Evolutionary conservation across 2,113 vertebrate species (phyloP).

Genomic region (Pterophyllum scalare): DNA sequence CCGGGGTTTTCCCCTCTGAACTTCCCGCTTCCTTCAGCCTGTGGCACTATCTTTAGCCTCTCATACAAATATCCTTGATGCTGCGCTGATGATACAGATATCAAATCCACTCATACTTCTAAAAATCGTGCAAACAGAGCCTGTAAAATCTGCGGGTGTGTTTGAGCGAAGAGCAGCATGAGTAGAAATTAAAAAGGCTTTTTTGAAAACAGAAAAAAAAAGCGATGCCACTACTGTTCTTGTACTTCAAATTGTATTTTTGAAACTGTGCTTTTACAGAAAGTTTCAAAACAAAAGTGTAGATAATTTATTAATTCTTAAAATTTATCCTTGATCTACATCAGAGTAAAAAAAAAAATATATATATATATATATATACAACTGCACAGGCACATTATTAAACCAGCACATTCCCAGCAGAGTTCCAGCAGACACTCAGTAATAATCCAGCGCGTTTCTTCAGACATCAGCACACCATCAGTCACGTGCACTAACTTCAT

Average conservation of each 20-base stretch:
- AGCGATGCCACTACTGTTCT: neutral
- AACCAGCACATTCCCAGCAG: neutral
- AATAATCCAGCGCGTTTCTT: neutral
- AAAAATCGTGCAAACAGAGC: conserved; percentile 22
- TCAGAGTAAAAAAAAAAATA: neutral
- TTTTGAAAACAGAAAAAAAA: neutral
- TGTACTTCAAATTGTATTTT: neutral
- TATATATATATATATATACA: neutral
- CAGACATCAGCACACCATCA: neutral
- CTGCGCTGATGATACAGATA: conserved; percentile 17
- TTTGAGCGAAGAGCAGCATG: neutral
- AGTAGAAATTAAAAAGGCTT: neutral
- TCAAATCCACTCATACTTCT: conserved; percentile 15
- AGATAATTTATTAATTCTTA: neutral
- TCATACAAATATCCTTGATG: conserved; percentile 44
- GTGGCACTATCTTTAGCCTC: conserved; percentile 61
- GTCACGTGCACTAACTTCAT: neutral
- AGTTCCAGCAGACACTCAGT: neutral
- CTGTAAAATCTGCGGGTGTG: neutral
- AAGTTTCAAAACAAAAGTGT: neutral
- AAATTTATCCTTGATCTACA: neutral
- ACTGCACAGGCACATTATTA: neutral
- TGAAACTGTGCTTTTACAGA: neutral
- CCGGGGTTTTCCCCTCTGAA: conserved; percentile 67
- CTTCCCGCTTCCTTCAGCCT: conserved; percentile 70